Base-by-base conservation (phyloP, 2,797 vertebrate genomes). In the Limosa lapponica region DNA sequence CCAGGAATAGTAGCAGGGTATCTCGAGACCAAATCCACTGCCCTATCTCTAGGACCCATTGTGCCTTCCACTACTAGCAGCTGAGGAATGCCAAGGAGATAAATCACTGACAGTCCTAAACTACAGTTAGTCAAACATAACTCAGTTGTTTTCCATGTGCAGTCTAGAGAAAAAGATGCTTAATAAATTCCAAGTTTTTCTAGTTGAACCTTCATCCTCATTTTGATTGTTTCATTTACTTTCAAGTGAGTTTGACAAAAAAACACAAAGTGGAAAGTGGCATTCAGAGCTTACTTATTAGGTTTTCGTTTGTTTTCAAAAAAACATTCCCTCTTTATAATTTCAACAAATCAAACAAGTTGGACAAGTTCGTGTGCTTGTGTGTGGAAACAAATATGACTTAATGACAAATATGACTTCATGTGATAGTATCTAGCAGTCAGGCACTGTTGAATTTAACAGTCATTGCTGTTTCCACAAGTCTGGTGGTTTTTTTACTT, bases 111-210 rank as follows among this genome's bases (percentile, higher is more conserved):
- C 28, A 82, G 14, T 72, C 61, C 11, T 64, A 62, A 88, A 13
- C 18, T 72, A 16, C 10, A 9, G 15, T 55, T 84, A 73, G 25
- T 51, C 19, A 81, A 62, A 69, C 58, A 82, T 15, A 79, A 6
- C 13, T 55, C 17, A 65, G 11, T 15, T 43, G 25, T 34, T 88
- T 69, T 59, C 4, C 3, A 3, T 32, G 13, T 51, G 11, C 15
- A 6, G 9, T 58, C 39, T 69, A n/a, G 11, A 88, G 32, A 55
- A 79, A 80, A 74, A 18, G 8, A 30, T 16, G 5, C 3, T 64
- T 69, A 88, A 67, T 43, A 66, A 59, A 82, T 84, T 58, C 18
- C 36, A 90, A 65, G 16, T 52, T 79, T 82, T 92, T 66, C 67
- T 46, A 62, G 27, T 14, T 27, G 15, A 64, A 24, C 15, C 10